Conservation (phyloP, 2,113 vertebrate genomes). For the Lepus americanus region DNA sequence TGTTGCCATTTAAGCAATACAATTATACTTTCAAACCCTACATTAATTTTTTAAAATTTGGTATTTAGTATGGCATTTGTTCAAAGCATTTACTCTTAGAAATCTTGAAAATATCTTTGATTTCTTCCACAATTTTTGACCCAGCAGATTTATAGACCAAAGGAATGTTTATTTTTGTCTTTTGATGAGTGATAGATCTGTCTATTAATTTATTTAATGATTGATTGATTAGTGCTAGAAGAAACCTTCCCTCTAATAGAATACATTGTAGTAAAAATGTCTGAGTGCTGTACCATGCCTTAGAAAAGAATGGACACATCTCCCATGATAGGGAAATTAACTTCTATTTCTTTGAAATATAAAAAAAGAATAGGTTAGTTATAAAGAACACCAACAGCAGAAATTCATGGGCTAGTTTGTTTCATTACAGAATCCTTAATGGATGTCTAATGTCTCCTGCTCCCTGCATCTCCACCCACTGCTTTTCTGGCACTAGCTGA, state of each 20-base stretch:
- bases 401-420: background rate
- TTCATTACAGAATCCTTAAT: background rate
- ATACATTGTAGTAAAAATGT: background rate
- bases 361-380: background rate
- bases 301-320: background rate
- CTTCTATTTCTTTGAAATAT: background rate
- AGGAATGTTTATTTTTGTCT: background rate
- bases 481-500: background rate
- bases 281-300: background rate
- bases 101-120: slow-evolving; percentile 18
- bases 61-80: background rate
- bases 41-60: background rate
- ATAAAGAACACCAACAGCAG: background rate
- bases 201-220: background rate
- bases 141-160: background rate
- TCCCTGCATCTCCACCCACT: fast-evolving
- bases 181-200: background rate
- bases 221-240: background rate
- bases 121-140: background rate
- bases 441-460: background rate
- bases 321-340: background rate
- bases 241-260: background rate
- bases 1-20: background rate
- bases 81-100: background rate
- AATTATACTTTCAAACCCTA: background rate